phyloP scores from a whole-genome alignment of 2,113 vertebrate species.

The Chaetorhynchus papuensis region DNA sequence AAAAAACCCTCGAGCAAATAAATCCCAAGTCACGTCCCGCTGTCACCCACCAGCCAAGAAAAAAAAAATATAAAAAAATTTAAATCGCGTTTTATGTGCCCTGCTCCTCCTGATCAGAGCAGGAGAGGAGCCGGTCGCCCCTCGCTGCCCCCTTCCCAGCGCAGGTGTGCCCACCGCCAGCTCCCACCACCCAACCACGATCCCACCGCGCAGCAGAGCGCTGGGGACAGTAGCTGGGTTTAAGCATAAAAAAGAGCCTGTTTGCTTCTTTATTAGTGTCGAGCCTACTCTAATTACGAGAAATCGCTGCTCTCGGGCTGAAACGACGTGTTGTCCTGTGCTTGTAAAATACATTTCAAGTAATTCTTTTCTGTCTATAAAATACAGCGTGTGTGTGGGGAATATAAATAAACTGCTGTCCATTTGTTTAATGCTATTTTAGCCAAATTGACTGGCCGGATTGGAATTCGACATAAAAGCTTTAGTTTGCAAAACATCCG shows the following conservation, averaged over 20 bases:
- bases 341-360: slow-evolving; percentile 41
- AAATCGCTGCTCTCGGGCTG: slow-evolving; percentile 27
- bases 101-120: background rate
- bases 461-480: slow-evolving; percentile 59
- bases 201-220: background rate
- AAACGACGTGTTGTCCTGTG: slow-evolving; percentile 35
- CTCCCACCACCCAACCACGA: background rate
- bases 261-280: slow-evolving; percentile 38
- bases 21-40: background rate
- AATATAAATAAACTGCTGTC: slow-evolving; percentile 46
- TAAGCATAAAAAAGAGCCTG: background rate
- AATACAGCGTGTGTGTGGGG: background rate
- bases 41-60: background rate
- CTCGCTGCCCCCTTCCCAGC: background rate
- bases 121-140: background rate
- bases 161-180: background rate
- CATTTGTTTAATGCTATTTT: slow-evolving; percentile 62
- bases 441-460: slow-evolving; percentile 61
- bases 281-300: slow-evolving; percentile 31
- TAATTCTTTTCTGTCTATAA: slow-evolving; percentile 34
- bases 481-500: slow-evolving; percentile 61
- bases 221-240: background rate
- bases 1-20: background rate
- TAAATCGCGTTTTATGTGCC: background rate
- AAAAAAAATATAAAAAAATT: background rate